Percentiles rank a stretch among this genome's conserved stretches.
Conservation (phyloP, 2,888 invertebrate species). For the Unio delphinus region DNA sequence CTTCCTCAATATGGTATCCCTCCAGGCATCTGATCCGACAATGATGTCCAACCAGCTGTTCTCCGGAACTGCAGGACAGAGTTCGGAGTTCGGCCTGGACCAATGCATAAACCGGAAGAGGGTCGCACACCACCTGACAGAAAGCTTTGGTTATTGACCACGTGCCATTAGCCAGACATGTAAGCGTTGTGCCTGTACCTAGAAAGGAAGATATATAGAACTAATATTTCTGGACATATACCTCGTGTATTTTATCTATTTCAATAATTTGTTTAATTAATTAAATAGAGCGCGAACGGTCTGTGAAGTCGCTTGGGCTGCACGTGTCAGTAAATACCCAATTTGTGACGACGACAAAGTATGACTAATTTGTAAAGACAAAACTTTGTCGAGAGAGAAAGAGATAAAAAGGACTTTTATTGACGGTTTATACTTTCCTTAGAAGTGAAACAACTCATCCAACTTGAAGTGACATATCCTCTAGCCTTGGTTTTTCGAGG, state of each 20-base stretch:
- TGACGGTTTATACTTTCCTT: too few relatives aligned
- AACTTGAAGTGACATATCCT: too few relatives aligned
- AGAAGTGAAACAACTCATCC: too few relatives aligned
- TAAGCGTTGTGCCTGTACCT: constrained; percentile 50
- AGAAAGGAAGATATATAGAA: constrained; percentile 2
- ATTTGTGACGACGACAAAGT: too few relatives aligned
- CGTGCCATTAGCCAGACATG: constrained; percentile 51
- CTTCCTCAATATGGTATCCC: constrained; percentile 50
- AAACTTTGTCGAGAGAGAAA: too few relatives aligned
- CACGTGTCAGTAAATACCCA: too few relatives aligned
- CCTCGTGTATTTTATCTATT: background rate
- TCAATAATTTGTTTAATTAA: constrained; percentile 1
- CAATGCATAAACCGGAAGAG: constrained; percentile 26
- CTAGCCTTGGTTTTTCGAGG: too few relatives aligned
- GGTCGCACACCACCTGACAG: constrained; percentile 50
- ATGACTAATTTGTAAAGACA: too few relatives aligned
- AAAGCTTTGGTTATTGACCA: constrained; percentile 54
- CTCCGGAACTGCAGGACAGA: constrained; percentile 33
- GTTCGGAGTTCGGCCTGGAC: constrained; percentile 43
- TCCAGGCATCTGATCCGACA: constrained; percentile 57
- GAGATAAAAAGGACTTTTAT: too few relatives aligned
- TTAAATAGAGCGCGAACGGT: background rate
- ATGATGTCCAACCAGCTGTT: constrained; percentile 45
- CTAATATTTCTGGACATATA: background rate
- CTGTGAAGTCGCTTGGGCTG: too few relatives aligned